These are phyloP conservation scores for Smutsia gigantea DNA, from an alignment of 2,797 vertebrate genomes.

Conservation along the genomic window DNA sequence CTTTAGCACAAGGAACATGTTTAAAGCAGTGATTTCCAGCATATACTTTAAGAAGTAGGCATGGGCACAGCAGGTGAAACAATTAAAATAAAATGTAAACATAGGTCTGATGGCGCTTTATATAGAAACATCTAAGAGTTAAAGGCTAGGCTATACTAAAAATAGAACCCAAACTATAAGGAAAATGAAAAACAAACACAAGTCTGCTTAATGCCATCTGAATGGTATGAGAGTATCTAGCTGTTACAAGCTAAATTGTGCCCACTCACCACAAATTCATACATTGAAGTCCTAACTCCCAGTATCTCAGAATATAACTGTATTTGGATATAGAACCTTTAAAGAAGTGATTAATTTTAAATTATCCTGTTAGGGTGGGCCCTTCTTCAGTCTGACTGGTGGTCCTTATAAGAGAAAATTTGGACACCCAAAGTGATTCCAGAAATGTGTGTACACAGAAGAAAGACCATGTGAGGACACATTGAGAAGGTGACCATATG, in stretches of 20 bases:
- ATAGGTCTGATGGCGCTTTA: neutral
- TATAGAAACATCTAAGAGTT: neutral
- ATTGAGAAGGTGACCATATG: neutral
- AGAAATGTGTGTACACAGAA: too few relatives aligned
- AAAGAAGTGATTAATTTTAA: neutral
- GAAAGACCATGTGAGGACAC: neutral
- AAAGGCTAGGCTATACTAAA: neutral
- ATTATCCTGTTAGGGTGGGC: neutral
- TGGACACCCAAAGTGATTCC: too few relatives aligned
- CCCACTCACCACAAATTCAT: too few relatives aligned
- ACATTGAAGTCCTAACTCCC: neutral
- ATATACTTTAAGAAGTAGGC: neutral
- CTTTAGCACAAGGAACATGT: neutral
- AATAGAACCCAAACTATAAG: neutral
- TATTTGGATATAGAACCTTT: neutral
- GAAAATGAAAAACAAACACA: neutral
- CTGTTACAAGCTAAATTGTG: neutral
- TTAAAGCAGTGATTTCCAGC: neutral
- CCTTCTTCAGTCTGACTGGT: neutral
- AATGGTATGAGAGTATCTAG: neutral
- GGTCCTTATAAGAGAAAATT: neutral
- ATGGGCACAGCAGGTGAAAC: neutral
- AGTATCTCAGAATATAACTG: neutral
- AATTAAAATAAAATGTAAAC: neutral
- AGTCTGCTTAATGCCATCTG: neutral